These are phyloP conservation scores for Ctenoplectra terminalis DNA, from an alignment of 1,140 invertebrate genomes.

Conservation along the genomic window DNA sequence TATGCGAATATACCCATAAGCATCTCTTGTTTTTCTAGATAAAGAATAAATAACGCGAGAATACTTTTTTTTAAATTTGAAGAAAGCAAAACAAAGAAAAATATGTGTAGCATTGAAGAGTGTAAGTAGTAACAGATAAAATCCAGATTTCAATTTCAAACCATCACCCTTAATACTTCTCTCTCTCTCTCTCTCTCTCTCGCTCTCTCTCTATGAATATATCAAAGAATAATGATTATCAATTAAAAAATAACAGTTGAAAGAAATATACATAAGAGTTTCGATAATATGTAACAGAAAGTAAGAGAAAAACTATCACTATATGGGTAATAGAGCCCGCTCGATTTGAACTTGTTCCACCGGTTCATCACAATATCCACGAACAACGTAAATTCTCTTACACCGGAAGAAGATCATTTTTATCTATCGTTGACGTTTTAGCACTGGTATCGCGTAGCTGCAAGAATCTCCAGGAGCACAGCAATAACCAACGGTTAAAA, in stretches of 20 bases:
- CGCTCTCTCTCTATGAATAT: background rate
- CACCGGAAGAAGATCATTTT: slow-evolving; percentile 26
- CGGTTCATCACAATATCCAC: slow-evolving; percentile 31
- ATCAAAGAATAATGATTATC: background rate
- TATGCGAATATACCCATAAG: background rate
- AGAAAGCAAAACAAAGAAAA: background rate
- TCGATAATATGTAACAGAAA: background rate
- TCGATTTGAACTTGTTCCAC: slow-evolving; percentile 37
- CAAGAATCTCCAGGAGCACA: background rate
- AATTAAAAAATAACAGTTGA: background rate
- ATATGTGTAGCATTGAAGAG: background rate
- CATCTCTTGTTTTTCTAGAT: slow-evolving; percentile 11
- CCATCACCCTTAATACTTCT: background rate
- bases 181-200: too few species aligned
- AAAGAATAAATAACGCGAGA: background rate
- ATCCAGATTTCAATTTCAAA: background rate
- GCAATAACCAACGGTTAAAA: background rate
- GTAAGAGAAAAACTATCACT: background rate
- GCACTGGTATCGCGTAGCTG: background rate
- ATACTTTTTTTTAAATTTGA: background rate
- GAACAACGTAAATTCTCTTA: slow-evolving; percentile 16
- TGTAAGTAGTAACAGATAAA: background rate
- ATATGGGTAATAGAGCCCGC: slow-evolving; percentile 28
- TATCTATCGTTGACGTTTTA: slow-evolving; percentile 6
- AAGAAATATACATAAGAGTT: background rate